phyloP scores from a whole-genome alignment of 2,888 invertebrate genomes.

The Eupithecia inturbata region DNA sequence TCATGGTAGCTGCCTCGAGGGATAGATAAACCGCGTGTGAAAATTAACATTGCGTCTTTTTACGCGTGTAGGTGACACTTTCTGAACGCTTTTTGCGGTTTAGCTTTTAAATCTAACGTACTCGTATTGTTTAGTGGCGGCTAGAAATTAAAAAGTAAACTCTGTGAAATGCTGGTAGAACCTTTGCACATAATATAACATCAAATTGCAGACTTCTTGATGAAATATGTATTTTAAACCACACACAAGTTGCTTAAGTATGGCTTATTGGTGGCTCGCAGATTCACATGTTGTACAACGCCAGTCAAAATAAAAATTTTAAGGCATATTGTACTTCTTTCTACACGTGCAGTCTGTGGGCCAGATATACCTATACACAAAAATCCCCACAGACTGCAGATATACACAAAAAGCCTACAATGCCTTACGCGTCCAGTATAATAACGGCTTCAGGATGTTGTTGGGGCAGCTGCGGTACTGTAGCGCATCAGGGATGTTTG shows the following conservation, averaged over 20 bases:
- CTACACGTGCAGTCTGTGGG: too few species aligned
- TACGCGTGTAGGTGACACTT: constrained; percentile 17
- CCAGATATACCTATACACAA: too few species aligned
- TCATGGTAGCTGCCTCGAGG: constrained; percentile 59
- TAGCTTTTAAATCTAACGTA: not conserved
- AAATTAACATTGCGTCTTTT: constrained; percentile 62
- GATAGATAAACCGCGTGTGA: constrained; percentile 66
- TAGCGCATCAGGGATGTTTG: too few species aligned
- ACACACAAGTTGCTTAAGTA: not conserved
- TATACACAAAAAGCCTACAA: too few species aligned
- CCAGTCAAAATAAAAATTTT: too few species aligned
- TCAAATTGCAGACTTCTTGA: not conserved
- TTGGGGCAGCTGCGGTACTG: too few species aligned
- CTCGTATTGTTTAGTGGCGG: not conserved
- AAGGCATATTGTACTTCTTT: too few species aligned
- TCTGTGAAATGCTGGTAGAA: not conserved
- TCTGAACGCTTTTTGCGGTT: constrained; percentile 20
- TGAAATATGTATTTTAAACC: not conserved
- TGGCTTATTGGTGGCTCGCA: too few species aligned
- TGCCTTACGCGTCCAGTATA: too few species aligned
- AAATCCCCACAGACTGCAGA: too few species aligned
- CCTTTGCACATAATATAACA: not conserved
- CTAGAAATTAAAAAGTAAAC: not conserved
- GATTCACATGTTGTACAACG: too few species aligned
- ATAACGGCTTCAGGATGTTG: too few species aligned